Percentiles rank a stretch among this genome's conserved stretches.
Conservation (phyloP, 2,888 invertebrate genomes). For the Sturmia bella region DNA sequence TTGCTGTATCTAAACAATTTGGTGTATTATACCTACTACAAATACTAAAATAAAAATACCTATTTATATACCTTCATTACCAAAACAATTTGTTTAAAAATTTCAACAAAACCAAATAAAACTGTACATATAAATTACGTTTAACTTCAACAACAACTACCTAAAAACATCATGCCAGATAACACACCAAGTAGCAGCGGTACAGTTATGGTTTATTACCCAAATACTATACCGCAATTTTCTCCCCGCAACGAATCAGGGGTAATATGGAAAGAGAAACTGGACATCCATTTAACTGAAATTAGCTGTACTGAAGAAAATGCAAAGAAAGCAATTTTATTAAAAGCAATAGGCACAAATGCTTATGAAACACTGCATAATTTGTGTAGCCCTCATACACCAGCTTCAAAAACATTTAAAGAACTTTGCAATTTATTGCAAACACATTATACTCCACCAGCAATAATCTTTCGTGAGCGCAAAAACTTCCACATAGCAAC, state of each 20-base stretch:
- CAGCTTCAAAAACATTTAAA: constrained; percentile 2
- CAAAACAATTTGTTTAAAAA: too few species aligned
- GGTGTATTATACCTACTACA: too few species aligned
- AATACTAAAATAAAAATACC: too few species aligned
- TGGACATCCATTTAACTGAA: not conserved
- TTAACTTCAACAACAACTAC: too few species aligned
- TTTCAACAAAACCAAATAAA: too few species aligned
- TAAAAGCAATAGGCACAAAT: constrained; percentile 13
- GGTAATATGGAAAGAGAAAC: constrained; percentile 10
- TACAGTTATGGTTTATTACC: constrained; percentile 51
- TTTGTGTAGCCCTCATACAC: constrained; percentile 1
- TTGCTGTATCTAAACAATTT: too few species aligned
- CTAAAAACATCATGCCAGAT: too few species aligned
- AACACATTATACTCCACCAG: constrained; percentile 25
- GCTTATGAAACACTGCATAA: constrained; percentile 15
- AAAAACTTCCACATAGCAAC: constrained; percentile 27
- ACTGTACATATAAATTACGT: too few species aligned
- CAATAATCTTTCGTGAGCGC: constrained; percentile 23
- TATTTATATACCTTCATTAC: too few species aligned
- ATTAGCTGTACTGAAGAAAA: constrained; percentile 9
- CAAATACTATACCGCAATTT: constrained; percentile 19
- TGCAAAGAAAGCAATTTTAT: constrained; percentile 9
- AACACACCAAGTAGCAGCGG: too few species aligned
- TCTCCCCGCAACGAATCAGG: constrained; percentile 28
- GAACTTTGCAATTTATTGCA: constrained; percentile 32